Evolutionary conservation across 2,797 vertebrate species (phyloP).

Genomic region (Bucorvus abyssinicus): DNA sequence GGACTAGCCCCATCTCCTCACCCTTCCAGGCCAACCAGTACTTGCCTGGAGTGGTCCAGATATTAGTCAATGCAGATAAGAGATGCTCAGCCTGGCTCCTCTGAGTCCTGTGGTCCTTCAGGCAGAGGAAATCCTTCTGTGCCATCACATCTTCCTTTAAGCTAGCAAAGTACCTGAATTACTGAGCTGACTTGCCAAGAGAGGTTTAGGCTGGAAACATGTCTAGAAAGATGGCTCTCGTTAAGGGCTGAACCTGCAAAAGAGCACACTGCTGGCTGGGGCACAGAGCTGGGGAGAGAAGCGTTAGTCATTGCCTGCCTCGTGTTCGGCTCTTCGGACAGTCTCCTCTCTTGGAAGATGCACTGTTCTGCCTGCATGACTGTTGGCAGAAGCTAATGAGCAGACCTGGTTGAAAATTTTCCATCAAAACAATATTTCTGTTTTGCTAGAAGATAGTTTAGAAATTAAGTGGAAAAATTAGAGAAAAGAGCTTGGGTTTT

Average conservation of each 20-base stretch:
- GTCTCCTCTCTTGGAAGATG: slow-evolving; percentile 7
- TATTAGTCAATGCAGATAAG: background rate
- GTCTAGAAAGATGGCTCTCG: slow-evolving; percentile 46
- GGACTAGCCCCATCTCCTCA: background rate
- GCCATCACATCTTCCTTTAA: slow-evolving; percentile 22
- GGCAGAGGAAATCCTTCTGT: background rate
- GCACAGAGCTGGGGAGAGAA: background rate
- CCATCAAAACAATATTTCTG: slow-evolving; percentile 49
- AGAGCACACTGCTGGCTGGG: slow-evolving; percentile 29
- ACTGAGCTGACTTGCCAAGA: background rate
- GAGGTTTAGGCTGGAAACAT: slow-evolving; percentile 22
- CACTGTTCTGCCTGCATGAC: background rate
- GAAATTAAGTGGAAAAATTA: slow-evolving; percentile 59
- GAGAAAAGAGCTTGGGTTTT: slow-evolving; percentile 16
- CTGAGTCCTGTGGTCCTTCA: fast-evolving
- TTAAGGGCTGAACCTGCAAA: background rate
- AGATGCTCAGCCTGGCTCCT: background rate
- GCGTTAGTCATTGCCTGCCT: background rate
- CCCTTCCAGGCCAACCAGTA: background rate
- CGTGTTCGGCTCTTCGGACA: background rate
- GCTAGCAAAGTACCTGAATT: slow-evolving; percentile 29
- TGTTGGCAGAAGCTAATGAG: slow-evolving; percentile 14
- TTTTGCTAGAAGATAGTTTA: slow-evolving; percentile 44
- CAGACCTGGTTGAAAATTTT: slow-evolving; percentile 31
- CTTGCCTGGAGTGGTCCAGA: background rate